Percentiles rank a stretch among this genome's conserved stretches.
phyloP scores from a whole-genome alignment of 2,797 vertebrate species.

The Iguana delicatissima region DNA sequence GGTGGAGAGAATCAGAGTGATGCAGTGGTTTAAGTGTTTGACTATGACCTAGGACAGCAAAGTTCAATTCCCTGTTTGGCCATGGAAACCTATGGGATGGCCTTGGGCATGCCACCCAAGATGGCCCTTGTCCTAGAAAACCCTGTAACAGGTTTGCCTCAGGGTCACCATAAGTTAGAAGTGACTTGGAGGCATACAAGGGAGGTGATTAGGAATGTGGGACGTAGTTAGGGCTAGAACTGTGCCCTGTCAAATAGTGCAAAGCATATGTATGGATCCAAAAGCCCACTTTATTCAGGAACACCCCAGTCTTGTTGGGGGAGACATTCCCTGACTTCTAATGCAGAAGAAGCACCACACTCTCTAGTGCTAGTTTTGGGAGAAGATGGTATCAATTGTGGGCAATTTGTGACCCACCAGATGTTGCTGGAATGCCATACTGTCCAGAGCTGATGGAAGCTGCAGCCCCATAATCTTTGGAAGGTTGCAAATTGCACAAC shows the following conservation, averaged over 20 bases:
- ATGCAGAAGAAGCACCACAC: neutral
- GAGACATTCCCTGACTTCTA: neutral
- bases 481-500: neutral
- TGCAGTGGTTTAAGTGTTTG: too few relatives aligned
- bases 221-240: neutral
- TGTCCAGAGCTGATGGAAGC: neutral
- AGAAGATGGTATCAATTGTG: neutral
- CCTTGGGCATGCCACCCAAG: too few relatives aligned
- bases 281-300: neutral
- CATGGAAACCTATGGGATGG: too few relatives aligned
- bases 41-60: too few relatives aligned
- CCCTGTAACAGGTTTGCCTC: too few relatives aligned
- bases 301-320: neutral
- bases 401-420: neutral
- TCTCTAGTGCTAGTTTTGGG: too few relatives aligned
- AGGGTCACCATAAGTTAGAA: too few relatives aligned
- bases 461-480: neutral
- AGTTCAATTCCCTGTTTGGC: too few relatives aligned
- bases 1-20: neutral
- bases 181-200: too few relatives aligned
- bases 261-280: neutral
- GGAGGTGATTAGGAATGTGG: neutral
- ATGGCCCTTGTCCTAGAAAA: too few relatives aligned
- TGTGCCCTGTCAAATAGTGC: neutral
- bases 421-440: neutral